phyloP scores from a whole-genome alignment of 2,888 invertebrate genomes.

The Apantesis nais region DNA sequence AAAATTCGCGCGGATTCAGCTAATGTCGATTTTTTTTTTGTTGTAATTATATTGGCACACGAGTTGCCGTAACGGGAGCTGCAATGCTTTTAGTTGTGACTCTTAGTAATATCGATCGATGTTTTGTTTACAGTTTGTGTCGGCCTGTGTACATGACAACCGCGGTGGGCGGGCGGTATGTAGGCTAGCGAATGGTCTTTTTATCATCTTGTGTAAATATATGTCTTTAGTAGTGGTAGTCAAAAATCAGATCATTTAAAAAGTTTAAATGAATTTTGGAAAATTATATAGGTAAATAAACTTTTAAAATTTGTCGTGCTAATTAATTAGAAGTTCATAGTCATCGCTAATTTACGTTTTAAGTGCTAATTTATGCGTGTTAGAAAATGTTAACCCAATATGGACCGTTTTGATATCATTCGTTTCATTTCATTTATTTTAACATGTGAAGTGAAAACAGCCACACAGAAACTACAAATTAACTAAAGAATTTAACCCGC shows the following conservation, averaged over 20 bases:
- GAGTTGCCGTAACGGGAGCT: constrained; percentile 64
- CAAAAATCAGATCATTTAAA: constrained; percentile 12
- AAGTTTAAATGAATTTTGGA: neutral
- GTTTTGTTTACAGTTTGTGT: constrained; percentile 82
- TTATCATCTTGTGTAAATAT: constrained; percentile 17
- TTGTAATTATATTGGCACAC: constrained; percentile 43
- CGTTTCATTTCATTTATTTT: too few relatives aligned
- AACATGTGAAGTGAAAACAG: too few relatives aligned
- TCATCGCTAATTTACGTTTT: too few relatives aligned
- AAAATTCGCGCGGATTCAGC: constrained; percentile 48
- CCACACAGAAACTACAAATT: too few relatives aligned
- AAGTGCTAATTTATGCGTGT: too few relatives aligned
- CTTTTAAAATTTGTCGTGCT: too few relatives aligned
- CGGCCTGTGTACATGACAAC: constrained; percentile 83
- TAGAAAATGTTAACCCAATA: too few relatives aligned
- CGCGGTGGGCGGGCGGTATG: constrained; percentile 68
- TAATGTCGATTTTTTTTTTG: constrained; percentile 24
- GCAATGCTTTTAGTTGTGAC: constrained; percentile 68
- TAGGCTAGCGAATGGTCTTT: constrained; percentile 54
- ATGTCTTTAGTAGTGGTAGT: neutral
- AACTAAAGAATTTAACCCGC: too few relatives aligned
- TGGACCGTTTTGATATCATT: too few relatives aligned
- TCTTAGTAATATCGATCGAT: constrained; percentile 76
- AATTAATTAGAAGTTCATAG: too few relatives aligned
- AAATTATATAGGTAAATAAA: too few relatives aligned